Evolutionary conservation across 2,888 invertebrate species (phyloP), one percentile per base, ranked within the genome.

Genomic region (Amphimallon solstitiale): DNA sequence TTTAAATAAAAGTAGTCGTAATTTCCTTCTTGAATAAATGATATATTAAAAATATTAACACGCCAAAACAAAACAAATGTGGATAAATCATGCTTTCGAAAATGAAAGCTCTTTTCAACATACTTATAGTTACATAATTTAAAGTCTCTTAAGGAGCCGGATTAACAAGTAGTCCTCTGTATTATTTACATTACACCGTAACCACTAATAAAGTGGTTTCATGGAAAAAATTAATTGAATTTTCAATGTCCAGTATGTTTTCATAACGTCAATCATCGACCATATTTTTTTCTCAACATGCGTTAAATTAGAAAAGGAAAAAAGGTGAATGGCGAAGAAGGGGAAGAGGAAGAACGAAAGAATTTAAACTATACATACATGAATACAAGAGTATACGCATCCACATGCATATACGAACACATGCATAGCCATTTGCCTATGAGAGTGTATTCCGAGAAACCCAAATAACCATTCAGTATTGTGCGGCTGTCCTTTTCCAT

Each of bases 381-480:
- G 5, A 4, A 2, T 37, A 14, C 15, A 7, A 40, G 21, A 17
- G 35, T 52, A 38, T n/a, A 38, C 14, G 37, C 15, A 19, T 38
- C 6, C 29, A 29, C 29, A 29, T 29, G 7, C 29, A 29, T 29
- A 29, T 29, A 29, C 29, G 29, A 1, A 9, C 6, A 29, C n/a
- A n/a, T n/a, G n/a, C n/a, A n/a, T n/a, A n/a, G n/a, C 29, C 56
- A 59, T 59, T 59, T 59, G 40, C 56, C 45, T 59, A 59, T 43
- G 56, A 59, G 43, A 59, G 56, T 7, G 7, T 34, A 45, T 59
- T 59, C 56, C 23, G 56, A 59, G 56, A 59, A 59, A 45, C 43
- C 56, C 29, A 59, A 59, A 59, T 59, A 59, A 59, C 56, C 56
- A 59, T 59, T 45, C 56, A 17, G 43, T 29, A 59, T 59, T 59